These are phyloP conservation scores for Arrhopalites spinosus DNA, from an alignment of 2,888 invertebrate genomes.

Conservation along the genomic window DNA sequence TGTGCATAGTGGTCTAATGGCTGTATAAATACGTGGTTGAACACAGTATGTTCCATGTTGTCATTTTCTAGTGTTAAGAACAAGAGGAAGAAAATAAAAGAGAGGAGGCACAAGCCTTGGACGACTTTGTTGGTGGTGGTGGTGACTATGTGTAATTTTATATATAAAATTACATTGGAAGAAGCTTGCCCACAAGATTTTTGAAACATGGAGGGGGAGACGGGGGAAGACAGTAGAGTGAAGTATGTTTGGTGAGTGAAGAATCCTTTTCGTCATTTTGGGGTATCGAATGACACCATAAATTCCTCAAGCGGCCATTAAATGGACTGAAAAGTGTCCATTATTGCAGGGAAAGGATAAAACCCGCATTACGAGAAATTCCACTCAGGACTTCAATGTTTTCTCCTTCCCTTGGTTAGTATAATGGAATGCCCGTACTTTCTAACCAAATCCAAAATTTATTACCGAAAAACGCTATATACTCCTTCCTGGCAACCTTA, in stretches of 20 bases:
- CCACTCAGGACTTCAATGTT: conserved; percentile 37
- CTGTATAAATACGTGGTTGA: conserved; percentile 10
- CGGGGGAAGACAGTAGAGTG: conserved; percentile 9
- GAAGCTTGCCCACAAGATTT: background rate
- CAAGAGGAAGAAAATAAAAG: too few species aligned
- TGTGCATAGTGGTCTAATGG: conserved; percentile 7
- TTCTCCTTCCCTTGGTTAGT: conserved; percentile 11
- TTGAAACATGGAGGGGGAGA: background rate
- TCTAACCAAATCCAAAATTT: conserved; percentile 34
- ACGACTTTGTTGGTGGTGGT: too few species aligned
- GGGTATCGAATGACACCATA: conserved; percentile 54
- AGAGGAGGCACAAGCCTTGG: too few species aligned
- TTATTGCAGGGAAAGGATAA: conserved; percentile 53
- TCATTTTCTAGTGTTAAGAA: background rate
- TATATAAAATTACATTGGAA: background rate
- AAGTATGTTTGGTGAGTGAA: conserved; percentile 34
- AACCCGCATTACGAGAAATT: conserved; percentile 47
- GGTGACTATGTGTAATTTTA: too few species aligned
- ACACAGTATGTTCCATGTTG: background rate
- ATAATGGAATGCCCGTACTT: conserved; percentile 14
- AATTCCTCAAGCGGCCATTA: conserved; percentile 55
- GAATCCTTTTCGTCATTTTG: conserved; percentile 53
- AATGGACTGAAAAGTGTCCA: conserved; percentile 57
- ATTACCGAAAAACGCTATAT: background rate
- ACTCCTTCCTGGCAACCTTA: background rate